Evolutionary conservation across 2,113 vertebrate species (phyloP).

Genomic region (Coturnix japonica): DNA sequence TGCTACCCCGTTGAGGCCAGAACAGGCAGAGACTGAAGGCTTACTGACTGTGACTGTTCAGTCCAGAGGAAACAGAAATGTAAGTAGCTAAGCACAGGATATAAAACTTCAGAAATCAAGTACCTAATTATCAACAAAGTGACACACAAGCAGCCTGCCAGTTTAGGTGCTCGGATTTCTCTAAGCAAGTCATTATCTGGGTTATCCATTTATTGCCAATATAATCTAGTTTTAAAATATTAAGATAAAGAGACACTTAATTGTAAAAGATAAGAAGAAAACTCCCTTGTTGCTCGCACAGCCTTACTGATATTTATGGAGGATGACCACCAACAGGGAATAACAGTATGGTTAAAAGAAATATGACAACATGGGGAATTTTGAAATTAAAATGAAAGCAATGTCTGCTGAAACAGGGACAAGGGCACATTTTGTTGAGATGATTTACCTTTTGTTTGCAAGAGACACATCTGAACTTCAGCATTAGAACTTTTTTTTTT

Average conservation of each 20-base stretch:
- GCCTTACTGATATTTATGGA: background rate
- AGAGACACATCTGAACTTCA: background rate
- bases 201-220: background rate
- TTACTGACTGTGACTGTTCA: background rate
- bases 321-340: background rate
- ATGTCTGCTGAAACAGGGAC: background rate
- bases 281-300: background rate
- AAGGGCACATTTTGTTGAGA: background rate
- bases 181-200: background rate
- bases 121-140: background rate
- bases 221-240: background rate
- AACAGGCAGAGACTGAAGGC: background rate
- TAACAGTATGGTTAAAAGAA: background rate
- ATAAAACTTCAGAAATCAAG: background rate
- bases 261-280: conserved; percentile 24
- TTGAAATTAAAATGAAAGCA: background rate
- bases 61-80: background rate
- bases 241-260: conserved; percentile 16
- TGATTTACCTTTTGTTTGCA: conserved; percentile 15
- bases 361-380: background rate
- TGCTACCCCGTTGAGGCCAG: background rate
- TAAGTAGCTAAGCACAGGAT: background rate
- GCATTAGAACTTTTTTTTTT: background rate
- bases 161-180: background rate
- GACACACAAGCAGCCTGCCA: background rate